phyloP scores from a whole-genome alignment of 2,888 invertebrate species.

The Thecophora atra region DNA sequence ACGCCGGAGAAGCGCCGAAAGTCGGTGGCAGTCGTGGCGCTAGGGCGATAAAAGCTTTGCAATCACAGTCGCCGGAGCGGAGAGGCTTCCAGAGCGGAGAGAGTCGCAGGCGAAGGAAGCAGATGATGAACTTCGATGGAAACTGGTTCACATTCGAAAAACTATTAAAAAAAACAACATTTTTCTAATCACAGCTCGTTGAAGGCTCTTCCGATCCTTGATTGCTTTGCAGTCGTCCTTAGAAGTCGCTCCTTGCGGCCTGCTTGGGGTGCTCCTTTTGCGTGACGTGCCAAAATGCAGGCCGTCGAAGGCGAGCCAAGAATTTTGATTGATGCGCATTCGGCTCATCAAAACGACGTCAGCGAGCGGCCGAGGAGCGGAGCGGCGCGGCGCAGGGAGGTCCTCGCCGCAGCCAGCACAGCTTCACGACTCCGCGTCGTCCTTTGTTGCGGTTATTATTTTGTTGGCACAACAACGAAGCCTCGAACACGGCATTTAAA shows the following conservation, averaged over 20 bases:
- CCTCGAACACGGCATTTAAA: slow-evolving; percentile 50
- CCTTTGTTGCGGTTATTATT: slow-evolving; percentile 46
- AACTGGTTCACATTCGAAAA: too few relatives aligned
- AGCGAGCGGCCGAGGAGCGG: slow-evolving; percentile 9
- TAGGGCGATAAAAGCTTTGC: not conserved
- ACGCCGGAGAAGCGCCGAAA: not conserved
- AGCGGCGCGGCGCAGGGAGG: not conserved
- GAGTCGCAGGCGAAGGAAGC: too few relatives aligned
- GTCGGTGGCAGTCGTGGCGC: slow-evolving; percentile 3
- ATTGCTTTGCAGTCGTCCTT: too few relatives aligned
- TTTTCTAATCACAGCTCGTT: too few relatives aligned
- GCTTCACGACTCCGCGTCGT: not conserved
- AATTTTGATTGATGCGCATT: slow-evolving; percentile 38
- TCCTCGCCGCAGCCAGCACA: not conserved
- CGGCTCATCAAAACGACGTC: slow-evolving; percentile 34
- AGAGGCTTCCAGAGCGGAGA: too few relatives aligned
- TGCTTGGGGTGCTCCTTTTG: too few relatives aligned
- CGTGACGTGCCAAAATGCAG: too few relatives aligned
- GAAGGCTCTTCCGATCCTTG: too few relatives aligned
- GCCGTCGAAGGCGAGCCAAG: too few relatives aligned
- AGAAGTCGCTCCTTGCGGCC: too few relatives aligned
- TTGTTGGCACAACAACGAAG: slow-evolving; percentile 59
- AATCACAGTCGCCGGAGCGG: not conserved
- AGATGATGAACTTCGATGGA: too few relatives aligned
- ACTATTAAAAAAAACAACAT: too few relatives aligned